Conservation (phyloP, 2,113 vertebrate genomes). For the Turdus rufiventris region DNA sequence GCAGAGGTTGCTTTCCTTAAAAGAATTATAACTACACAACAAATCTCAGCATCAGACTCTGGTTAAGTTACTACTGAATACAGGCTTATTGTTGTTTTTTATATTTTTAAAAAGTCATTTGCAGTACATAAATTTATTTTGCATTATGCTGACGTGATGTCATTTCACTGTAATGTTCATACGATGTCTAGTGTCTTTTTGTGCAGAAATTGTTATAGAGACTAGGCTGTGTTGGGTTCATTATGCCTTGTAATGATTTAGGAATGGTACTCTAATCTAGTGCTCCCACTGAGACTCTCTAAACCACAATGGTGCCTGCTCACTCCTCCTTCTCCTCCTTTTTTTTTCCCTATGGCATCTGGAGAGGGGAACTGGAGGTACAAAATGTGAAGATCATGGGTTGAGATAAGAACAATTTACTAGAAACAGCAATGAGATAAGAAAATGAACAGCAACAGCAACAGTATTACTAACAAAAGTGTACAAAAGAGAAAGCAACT, state of each 20-base stretch:
- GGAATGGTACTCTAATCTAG: not conserved
- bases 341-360: not conserved
- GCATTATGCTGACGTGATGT: constrained; percentile 73
- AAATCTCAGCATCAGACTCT: constrained; percentile 77
- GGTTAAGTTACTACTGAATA: constrained; percentile 69
- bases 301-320: not conserved
- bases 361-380: not conserved
- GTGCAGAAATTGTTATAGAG: constrained; percentile 69
- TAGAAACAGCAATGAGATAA: not conserved
- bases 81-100: not conserved
- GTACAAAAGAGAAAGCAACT: not conserved
- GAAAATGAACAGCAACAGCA: not conserved
- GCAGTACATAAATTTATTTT: constrained; percentile 70
- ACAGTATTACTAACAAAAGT: not conserved
- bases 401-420: not conserved
- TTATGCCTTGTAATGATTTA: constrained; percentile 54
- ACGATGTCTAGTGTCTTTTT: constrained; percentile 59
- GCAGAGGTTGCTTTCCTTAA: constrained; percentile 77
- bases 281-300: not conserved
- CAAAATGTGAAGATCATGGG: not conserved
- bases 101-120: constrained; percentile 26
- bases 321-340: not conserved
- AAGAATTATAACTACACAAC: constrained; percentile 75
- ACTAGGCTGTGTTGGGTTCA: constrained; percentile 60
- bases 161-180: constrained; percentile 80